Base-by-base conservation (phyloP, 2,113 vertebrate species). In the Glaucomys volans region DNA sequence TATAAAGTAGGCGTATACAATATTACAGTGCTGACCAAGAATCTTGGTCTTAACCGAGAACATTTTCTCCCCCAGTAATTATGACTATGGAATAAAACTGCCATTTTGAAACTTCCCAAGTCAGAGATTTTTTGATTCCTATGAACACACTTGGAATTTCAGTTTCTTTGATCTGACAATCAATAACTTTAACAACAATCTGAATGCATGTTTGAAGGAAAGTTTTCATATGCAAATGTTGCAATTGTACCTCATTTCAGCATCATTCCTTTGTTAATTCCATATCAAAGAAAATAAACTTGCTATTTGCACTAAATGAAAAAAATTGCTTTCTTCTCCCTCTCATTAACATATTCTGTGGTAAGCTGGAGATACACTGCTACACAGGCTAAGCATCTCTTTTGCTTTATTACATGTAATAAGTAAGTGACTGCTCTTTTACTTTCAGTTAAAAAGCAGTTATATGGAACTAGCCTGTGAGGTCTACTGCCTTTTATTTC, bases 401-500 rank as follows among this genome's bases (percentile, higher is more conserved):
- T 98, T 97, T 98, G 97, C 98, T 97, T 96, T 97, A 96, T 96
- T 96, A 97, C 86, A 40, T 90, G 82, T 89, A 96, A 94, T 97
- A 97, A 98, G 95, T 72, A 84, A 97, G 64, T 86, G 90, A 88
- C 69, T 80, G 88, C 79, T 91, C 54, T 95, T 81, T 96, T 82
- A 94, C 97, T 96, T 97, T 97, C 95, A 83, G 90, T 74, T 97
- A 97, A 97, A 97, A 98, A 90, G 95, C 97, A 97, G 97, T 96
- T 98, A 91, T 95, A 95, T 97, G 89, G 95, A 98, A 95, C 95
- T 94, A 91, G 83, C 96, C 90, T 98, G 96, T 57, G 16, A 97
- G 97, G 97, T 97, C 91, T 97, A 96, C 50, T 98, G 97, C 97
- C 97, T 98, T 98, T 98, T 98, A 98, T 98, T 97, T 97, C 94